A percentile compares a stretch with the other conserved stretches of the same genome.
These are phyloP conservation scores for Streptopelia turtur DNA, from an alignment of 2,797 vertebrate genomes.

Conservation along the genomic window DNA sequence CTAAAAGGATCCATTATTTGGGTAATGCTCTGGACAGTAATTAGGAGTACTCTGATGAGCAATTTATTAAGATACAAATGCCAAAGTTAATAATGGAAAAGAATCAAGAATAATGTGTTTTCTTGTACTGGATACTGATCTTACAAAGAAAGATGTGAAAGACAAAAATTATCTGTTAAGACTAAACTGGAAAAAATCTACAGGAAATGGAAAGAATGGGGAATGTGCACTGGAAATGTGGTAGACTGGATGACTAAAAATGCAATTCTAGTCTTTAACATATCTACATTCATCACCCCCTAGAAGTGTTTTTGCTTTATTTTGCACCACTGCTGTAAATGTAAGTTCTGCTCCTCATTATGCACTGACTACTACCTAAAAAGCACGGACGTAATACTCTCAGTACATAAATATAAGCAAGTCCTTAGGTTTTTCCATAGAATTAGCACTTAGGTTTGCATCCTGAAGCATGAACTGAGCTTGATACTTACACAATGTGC, in stretches of 20 bases:
- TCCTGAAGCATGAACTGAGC: not conserved
- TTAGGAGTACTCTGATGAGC: not conserved
- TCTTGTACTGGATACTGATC: not conserved
- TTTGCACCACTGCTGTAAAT: not conserved
- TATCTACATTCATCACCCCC: not conserved
- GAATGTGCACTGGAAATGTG: not conserved
- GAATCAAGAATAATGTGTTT: not conserved
- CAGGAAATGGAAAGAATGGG: not conserved
- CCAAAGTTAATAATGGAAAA: not conserved
- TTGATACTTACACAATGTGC: not conserved
- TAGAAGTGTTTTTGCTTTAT: not conserved
- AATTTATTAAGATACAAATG: not conserved
- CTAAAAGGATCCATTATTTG: not conserved
- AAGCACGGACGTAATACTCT: not conserved
- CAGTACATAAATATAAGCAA: not conserved
- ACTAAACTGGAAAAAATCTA: not conserved
- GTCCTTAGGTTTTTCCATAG: not conserved
- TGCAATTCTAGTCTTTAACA: not conserved
- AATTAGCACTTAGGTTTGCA: not conserved
- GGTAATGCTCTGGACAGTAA: not conserved
- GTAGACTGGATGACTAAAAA: not conserved
- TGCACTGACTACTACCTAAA: not conserved
- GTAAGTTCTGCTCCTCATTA: not conserved
- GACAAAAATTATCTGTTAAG: not conserved
- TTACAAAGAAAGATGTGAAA: not conserved